phyloP scores from a whole-genome alignment of 2,888 invertebrate genomes.

The Zygothrica quintamaculata region DNA sequence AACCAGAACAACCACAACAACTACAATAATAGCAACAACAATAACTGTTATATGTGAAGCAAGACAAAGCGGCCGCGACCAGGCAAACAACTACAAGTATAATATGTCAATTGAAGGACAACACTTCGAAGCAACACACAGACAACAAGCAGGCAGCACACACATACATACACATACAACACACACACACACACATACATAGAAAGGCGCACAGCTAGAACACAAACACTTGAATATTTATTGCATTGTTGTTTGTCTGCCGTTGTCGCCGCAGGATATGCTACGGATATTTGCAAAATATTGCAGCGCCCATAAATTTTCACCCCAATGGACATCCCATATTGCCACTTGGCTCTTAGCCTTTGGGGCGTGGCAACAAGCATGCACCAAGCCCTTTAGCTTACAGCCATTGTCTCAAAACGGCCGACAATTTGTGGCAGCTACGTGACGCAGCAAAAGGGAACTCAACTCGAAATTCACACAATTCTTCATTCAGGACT shows the following conservation, averaged over 20 bases:
- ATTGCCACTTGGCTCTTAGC: constrained; percentile 43
- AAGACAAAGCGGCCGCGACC: constrained; percentile 56
- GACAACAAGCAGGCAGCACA: constrained; percentile 11
- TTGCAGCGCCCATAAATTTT: constrained; percentile 78
- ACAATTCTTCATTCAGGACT: constrained; percentile 21
- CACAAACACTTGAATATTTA: constrained; percentile 68
- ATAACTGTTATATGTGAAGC: constrained; percentile 17
- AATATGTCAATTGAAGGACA: constrained; percentile 78
- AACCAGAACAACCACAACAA: too few species aligned
- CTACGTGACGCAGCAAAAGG: constrained; percentile 64
- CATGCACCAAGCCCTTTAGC: constrained; percentile 23
- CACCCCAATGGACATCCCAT: constrained; percentile 55
- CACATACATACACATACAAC: constrained; percentile 1
- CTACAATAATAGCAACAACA: too few species aligned
- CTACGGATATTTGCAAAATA: constrained; percentile 78
- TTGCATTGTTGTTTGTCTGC: constrained; percentile 71
- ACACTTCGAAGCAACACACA: constrained; percentile 44
- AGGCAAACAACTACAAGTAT: constrained; percentile 62
- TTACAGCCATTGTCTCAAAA: constrained; percentile 49
- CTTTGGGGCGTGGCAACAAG: constrained; percentile 35
- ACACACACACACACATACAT: constrained; percentile 21
- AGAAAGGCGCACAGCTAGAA: constrained; percentile 13
- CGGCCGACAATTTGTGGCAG: constrained; percentile 61
- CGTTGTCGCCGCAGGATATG: constrained; percentile 72
- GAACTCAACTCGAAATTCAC: constrained; percentile 1